Conservation (phyloP, 2,113 vertebrate genomes). For the Alethe castanea region DNA sequence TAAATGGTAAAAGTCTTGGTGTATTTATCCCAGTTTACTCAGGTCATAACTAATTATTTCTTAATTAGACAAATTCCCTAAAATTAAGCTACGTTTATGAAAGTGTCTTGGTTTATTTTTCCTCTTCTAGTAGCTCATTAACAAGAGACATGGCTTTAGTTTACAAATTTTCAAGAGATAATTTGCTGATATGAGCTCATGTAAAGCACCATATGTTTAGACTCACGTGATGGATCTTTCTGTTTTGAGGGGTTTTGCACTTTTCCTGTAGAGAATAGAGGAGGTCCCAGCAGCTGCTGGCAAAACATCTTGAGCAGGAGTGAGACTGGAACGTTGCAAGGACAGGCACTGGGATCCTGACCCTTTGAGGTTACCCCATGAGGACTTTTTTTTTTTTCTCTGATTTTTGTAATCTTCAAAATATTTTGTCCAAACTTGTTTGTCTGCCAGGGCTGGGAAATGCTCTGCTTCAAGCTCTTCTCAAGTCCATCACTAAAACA, state of each 20-base stretch:
- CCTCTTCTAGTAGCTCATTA: neutral
- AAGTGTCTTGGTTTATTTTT: neutral
- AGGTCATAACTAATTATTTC: neutral
- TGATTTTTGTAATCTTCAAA: neutral
- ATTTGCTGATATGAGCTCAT: neutral
- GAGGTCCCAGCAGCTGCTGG: neutral
- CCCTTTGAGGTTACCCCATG: neutral
- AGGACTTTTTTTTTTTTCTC: neutral
- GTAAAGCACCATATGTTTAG: neutral
- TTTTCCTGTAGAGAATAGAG: neutral
- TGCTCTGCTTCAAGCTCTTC: neutral
- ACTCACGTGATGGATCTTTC: neutral
- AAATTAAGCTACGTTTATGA: neutral
- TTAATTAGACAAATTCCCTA: neutral
- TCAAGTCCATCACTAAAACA: neutral
- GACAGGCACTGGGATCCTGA: neutral
- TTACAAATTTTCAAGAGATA: neutral
- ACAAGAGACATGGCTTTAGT: neutral
- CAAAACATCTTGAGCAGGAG: neutral
- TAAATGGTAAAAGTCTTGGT: neutral
- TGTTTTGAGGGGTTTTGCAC: neutral
- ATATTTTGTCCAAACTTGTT: neutral
- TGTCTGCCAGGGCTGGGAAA: neutral
- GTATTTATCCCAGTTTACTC: neutral
- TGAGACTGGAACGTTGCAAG: neutral